Evolutionary conservation across 2,888 invertebrate genomes (phyloP).

Genomic region (Andrena flavipes): DNA sequence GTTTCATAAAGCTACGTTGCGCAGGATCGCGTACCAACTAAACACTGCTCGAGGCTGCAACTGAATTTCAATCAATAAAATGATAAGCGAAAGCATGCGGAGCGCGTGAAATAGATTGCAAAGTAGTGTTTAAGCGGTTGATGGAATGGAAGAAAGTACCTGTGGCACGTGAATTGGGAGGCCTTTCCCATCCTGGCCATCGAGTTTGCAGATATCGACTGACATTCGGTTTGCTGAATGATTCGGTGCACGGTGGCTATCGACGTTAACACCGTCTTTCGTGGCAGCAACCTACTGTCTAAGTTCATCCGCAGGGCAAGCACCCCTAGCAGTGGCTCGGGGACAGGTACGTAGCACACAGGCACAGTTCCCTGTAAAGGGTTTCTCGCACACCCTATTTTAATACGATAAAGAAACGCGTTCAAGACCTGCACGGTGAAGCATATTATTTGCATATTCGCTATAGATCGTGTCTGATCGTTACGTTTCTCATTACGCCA

Average conservation of each 20-base stretch:
- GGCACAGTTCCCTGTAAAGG: slow-evolving; percentile 58
- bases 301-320: slow-evolving; percentile 80
- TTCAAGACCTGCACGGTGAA: slow-evolving; percentile 41
- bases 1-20: no score
- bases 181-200: slow-evolving; percentile 59
- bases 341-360: slow-evolving; percentile 77
- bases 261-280: slow-evolving; percentile 69
- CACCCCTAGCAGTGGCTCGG: slow-evolving; percentile 80
- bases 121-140: no score
- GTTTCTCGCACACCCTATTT: slow-evolving; percentile 52
- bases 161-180: slow-evolving; percentile 58
- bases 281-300: slow-evolving; percentile 69
- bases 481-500: background rate
- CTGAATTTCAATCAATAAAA: background rate
- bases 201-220: slow-evolving; percentile 64
- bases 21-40: no score
- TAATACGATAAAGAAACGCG: slow-evolving; percentile 60
- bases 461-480: background rate
- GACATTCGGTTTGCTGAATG: slow-evolving; percentile 63
- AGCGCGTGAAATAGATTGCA: background rate
- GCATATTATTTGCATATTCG: slow-evolving; percentile 35
- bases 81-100: background rate
- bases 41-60: background rate
- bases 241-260: slow-evolving; percentile 42
- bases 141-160: slow-evolving; percentile 42